Evolutionary conservation across 2,797 vertebrate species (phyloP), one percentile per base, ranked within the genome.

Genomic region (Merluccius polli): DNA sequence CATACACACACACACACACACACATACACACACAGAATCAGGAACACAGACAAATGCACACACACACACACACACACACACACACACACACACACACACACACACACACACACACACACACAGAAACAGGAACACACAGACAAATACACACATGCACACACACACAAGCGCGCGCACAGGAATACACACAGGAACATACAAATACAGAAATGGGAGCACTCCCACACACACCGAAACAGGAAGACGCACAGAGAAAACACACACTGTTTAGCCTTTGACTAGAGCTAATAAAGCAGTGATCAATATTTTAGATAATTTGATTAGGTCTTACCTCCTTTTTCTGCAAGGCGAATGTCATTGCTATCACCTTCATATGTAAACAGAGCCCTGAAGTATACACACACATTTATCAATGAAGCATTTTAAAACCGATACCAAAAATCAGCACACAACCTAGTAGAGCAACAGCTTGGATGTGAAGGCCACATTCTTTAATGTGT

Each of bases 361-460:
- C 93, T 97, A 89, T 97, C 98, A 7, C 96, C 97, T 80, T 98
- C 96, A 0, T 98, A 98, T 0, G 97, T 97, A 72, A 96, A 97
- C 11, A 97, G 90, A 3, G 90, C 95, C 97, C 97, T 98, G 76
- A 38, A 92, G 77, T 73, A 69, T 80, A 69, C 5, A 69, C 4
- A 21, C 31, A 69, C 30, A 18, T 69, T 69, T 32, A 27, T 27
- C n/a, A 65, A 41, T 41, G 9, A 59, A n/a, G 6, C 16, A 59
- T 59, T 35, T 48, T 4, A 18, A 6, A 48, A 21, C 18, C 7
- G 24, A 59, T 8, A 7, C n/a, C 21, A 59, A 59, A 59, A 59
- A 59, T 59, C 52, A 52, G 44, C 44, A 52, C 18, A 52, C 44
- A 52, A 35, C 33, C 33, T 8, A 35, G 33, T 35, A 35, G 33